Conservation (phyloP, 2,888 invertebrate species). For the Euzophera pinguis region DNA sequence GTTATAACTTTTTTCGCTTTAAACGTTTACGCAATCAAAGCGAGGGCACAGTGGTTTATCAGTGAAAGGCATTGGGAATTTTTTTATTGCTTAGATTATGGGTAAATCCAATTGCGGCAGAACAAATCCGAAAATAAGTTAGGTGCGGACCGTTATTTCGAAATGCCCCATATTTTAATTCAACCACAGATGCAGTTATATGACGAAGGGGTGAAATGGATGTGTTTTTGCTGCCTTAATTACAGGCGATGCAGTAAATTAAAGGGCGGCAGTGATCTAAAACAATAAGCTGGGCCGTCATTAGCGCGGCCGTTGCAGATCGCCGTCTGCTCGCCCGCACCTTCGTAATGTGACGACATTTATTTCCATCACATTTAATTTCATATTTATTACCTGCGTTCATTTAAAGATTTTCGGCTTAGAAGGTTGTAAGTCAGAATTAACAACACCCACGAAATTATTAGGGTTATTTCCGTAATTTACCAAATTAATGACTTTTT, state of each 20-base stretch:
- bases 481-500: background rate
- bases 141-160: conserved; percentile 40
- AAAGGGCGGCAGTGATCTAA: conserved; percentile 74
- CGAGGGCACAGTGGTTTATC: conserved; percentile 37
- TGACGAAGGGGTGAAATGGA: conserved; percentile 62
- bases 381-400: conserved; percentile 48
- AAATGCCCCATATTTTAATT: conserved; percentile 43
- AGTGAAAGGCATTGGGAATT: conserved; percentile 18
- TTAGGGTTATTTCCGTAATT: background rate
- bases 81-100: conserved; percentile 17
- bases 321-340: conserved; percentile 36
- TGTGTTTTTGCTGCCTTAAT: conserved; percentile 67
- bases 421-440: background rate
- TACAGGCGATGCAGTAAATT: conserved; percentile 66
- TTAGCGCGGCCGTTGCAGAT: conserved; percentile 57
- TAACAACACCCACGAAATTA: background rate
- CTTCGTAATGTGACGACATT: conserved; percentile 71
- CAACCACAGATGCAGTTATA: conserved; percentile 57
- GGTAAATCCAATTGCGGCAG: conserved; percentile 24
- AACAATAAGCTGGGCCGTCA: conserved; percentile 71
- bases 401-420: conserved; percentile 15
- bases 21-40: conserved; percentile 61
- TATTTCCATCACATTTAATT: conserved; percentile 45
- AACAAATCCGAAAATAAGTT: conserved; percentile 29
- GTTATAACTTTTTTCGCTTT: conserved; percentile 70